Evolutionary conservation across 2,888 invertebrate species (phyloP).

Genomic region (Trisateles emortualis): DNA sequence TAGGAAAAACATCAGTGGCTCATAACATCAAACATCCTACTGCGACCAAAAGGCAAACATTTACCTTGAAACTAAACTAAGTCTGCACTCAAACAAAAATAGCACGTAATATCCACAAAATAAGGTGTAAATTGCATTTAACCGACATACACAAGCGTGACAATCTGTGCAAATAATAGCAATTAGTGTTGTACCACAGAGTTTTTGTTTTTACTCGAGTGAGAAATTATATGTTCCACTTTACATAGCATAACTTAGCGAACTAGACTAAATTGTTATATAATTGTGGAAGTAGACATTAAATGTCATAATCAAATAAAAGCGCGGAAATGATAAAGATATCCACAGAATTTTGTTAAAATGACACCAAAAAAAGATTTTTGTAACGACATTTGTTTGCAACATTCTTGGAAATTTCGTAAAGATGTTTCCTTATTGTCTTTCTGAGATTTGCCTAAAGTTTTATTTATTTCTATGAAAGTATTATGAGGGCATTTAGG

Average conservation of each 20-base stretch:
- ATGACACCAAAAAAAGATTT: conserved; percentile 14
- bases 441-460: background rate
- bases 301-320: conserved; percentile 23
- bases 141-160: conserved; percentile 5
- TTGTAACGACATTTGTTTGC: conserved; percentile 3
- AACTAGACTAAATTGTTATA: conserved; percentile 27
- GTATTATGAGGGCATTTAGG: no score
- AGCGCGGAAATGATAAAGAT: conserved; percentile 34
- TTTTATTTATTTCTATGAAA: background rate
- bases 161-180: conserved; percentile 52
- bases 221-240: conserved; percentile 15
- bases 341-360: conserved; percentile 27
- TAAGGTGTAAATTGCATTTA: conserved; percentile 21
- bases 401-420: background rate
- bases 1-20: conserved; percentile 7
- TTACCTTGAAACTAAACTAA: conserved; percentile 42
- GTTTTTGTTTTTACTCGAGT: conserved; percentile 19
- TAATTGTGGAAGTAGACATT: conserved; percentile 30
- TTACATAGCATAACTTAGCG: conserved; percentile 17
- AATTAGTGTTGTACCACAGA: conserved; percentile 27
- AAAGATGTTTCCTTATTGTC: background rate
- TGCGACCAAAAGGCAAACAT: conserved; percentile 31
- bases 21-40: conserved; percentile 29
- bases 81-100: conserved; percentile 15
- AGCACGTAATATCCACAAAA: conserved; percentile 9